phyloP scores from a whole-genome alignment of 2,113 vertebrate species.

The Gallinago jamesoni region DNA sequence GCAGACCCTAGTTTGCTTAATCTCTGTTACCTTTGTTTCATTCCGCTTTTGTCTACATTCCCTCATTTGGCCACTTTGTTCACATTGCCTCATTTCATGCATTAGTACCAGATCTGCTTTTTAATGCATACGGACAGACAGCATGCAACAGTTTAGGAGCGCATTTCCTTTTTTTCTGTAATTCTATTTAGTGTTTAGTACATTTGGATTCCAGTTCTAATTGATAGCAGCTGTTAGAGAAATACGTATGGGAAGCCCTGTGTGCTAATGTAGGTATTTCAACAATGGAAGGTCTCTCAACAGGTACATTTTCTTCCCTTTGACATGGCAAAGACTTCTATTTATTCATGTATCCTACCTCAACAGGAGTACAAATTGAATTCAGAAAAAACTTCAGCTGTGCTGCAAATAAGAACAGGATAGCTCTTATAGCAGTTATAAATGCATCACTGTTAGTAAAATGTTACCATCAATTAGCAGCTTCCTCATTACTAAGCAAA shows the following conservation, averaged over 20 bases:
- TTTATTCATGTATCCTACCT: background rate
- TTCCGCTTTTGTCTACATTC: background rate
- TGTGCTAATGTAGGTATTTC: background rate
- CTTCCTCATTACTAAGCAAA: background rate
- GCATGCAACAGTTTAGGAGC: background rate
- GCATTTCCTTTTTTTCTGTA: background rate
- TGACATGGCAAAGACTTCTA: background rate
- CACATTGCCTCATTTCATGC: background rate
- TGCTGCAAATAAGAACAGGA: background rate
- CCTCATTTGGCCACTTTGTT: background rate
- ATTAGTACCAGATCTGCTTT: background rate
- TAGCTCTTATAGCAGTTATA: background rate
- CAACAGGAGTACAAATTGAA: background rate
- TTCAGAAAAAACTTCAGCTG: background rate
- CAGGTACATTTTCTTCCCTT: background rate
- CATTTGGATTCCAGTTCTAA: background rate
- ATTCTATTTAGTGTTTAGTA: background rate
- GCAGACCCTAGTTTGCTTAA: background rate
- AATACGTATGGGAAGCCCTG: background rate
- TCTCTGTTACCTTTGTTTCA: background rate
- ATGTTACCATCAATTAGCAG: background rate
- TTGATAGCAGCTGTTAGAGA: background rate
- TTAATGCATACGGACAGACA: background rate
- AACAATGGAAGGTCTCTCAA: background rate
- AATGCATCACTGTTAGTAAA: background rate